Base-by-base conservation (phyloP, 2,888 invertebrate genomes). In the Yponomeuta cagnagella region DNA sequence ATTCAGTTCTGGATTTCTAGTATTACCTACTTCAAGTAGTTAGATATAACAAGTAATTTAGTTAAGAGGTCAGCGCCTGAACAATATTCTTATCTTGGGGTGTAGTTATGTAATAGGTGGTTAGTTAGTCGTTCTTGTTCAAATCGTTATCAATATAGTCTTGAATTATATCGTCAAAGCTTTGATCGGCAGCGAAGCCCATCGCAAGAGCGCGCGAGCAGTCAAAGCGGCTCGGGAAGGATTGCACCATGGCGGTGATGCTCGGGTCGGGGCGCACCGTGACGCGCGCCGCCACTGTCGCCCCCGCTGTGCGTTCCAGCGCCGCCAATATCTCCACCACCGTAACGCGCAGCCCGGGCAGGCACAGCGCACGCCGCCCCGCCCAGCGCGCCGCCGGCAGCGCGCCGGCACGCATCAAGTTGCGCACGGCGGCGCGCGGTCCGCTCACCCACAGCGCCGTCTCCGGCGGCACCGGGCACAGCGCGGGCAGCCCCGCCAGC, bases 301-400 rank as follows among this genome's bases (percentile, higher is more conserved):
- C 77, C 10, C 90, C 90, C n/a, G 86, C 87, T 15, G 80, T 84
- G 1, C 74, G 74, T 1, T 79, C 75, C 65, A 90, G 76, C 63
- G 89, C 87, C 30, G 74, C 73, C 67, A 88, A 71, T 85, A 89
- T 88, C 12, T 82, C 83, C 0, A 74, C 72, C 48, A 83, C 86
- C 4, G 86, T 74, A 8, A 86, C 85, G 71, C 81, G 75, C 63
- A 90, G 74, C 23, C 90, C 90, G 2, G 91, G 91, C 70, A 90
- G 76, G 73, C 81, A 82, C 0, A 68, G 48, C 82, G 30, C 87
- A 82, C 82, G 87, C 82, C 63, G 77, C 69, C 1, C 83, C 84
- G 68, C 86, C 76, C 58, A 75, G 77, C 15, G 70, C 71, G 10
- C 75, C 75, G 48, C 15, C 52, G 83, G 75, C 72, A 88, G 70